Conservation (phyloP, 1,140 invertebrate genomes). For the Catajapyx aquilonaris region DNA sequence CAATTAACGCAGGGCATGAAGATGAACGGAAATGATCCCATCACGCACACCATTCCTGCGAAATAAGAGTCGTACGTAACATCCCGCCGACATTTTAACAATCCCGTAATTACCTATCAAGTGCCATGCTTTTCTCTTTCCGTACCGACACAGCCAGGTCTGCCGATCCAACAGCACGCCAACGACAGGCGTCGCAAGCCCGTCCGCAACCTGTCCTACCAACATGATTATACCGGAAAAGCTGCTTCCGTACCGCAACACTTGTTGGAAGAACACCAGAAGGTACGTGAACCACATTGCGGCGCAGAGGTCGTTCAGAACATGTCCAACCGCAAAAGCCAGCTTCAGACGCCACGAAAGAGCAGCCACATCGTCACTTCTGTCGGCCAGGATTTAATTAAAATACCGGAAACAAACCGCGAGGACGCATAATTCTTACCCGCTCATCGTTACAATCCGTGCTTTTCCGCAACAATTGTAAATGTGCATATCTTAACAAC, state of each 20-base stretch:
- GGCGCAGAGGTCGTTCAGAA: conserved; percentile 76
- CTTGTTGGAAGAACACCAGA: conserved; percentile 66
- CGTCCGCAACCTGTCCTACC: conserved; percentile 76
- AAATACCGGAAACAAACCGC: no score
- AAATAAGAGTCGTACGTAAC: conserved; percentile 6
- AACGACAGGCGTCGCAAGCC: conserved; percentile 68
- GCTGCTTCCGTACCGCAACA: conserved; percentile 48
- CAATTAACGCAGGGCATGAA: conserved; percentile 64
- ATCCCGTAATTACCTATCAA: conserved; percentile 41
- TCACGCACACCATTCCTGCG: conserved; percentile 51
- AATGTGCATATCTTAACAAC: no score
- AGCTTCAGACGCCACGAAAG: conserved; percentile 18
- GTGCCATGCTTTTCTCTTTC: conserved; percentile 79
- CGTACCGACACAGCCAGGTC: conserved; percentile 44
- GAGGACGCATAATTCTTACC: no score
- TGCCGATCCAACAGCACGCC: conserved; percentile 65
- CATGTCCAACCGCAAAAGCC: conserved; percentile 60
- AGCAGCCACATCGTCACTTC: no score
- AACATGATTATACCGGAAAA: conserved; percentile 59
- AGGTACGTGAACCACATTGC: conserved; percentile 90
- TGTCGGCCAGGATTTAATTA: no score
- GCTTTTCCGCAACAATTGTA: no score
- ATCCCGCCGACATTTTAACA: neutral
- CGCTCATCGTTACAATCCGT: no score
- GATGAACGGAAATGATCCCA: conserved; percentile 71